Evolutionary conservation across 92 coral and sea anemone genomes (phyloP), one percentile per base, ranked within the genome.

Genomic region (Porites lobata): DNA sequence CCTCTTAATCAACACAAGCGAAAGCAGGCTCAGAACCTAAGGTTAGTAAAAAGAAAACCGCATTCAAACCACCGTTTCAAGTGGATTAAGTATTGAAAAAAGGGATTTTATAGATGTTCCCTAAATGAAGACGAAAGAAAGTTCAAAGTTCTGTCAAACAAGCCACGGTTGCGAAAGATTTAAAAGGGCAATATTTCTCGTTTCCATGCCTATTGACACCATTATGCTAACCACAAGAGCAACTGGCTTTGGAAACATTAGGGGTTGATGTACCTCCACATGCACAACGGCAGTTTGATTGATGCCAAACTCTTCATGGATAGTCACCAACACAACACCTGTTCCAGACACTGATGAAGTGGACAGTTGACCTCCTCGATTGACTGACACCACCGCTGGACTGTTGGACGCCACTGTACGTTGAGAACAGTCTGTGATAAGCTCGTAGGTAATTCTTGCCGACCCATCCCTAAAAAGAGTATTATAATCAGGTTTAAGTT

Each of bases 201-300:
- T 29, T 29, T 0, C 38, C 38, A 29, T 29, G 38, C 38, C 38
- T 29, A 29, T 29, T 29, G 38, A 2, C 38, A 29, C 38, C 38
- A 29, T 29, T 29, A 1, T 29, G 38, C 38, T 29, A 29, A 29
- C 38, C 38, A 29, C 38, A 29, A 29, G 38, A 29, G 38, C 38
- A 29, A 29, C 3, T 9, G 59, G 59, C 59, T 13, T 0, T 2
- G 59, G 59, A 54, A 56, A 56, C 11, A 54, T 9, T 54, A 9
- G 59, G 59, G 59, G 59, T 9, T 9, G 11, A 14, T 18, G 24
- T 38, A 93, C 99, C 96, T 96, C 96, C 24, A 96, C 99, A 66
- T 97, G 99, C n/a, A 97, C 97, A 12, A 97, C 91, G 9, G 94
- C 94, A 24, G 99, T 97, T 71, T 97, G 99, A 81, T 97, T 97